These are phyloP conservation scores for Eupeodes latifasciatus DNA, from an alignment of 2,888 invertebrate species.

Conservation along the genomic window DNA sequence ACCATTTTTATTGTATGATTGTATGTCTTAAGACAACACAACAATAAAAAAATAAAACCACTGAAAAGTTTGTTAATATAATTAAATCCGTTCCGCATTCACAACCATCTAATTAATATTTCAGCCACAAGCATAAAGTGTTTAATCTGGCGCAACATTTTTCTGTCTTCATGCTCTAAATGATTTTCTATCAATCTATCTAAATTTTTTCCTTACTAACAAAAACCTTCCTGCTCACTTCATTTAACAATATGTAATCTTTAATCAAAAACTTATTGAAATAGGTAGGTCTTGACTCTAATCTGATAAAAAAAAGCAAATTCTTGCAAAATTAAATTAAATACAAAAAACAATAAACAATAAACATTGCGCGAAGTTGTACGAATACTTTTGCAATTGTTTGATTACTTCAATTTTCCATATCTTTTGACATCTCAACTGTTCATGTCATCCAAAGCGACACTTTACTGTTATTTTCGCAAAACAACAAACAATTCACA, in stretches of 20 bases:
- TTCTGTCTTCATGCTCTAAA: constrained; percentile 49
- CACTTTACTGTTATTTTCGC: constrained; percentile 24
- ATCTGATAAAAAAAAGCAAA: neutral
- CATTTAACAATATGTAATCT: neutral
- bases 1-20: neutral
- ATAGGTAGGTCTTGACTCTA: neutral
- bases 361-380: neutral
- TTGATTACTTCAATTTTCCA: constrained; percentile 12
- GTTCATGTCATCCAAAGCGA: constrained; percentile 8
- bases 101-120: constrained; percentile 28
- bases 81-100: constrained; percentile 46
- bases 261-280: neutral
- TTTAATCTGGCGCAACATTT: constrained; percentile 50
- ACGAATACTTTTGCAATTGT: neutral
- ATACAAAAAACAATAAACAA: neutral
- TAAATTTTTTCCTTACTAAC: neutral
- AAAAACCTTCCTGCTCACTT: neutral
- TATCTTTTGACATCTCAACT: constrained; percentile 38
- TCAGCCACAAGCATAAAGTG: constrained; percentile 16
- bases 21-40: neutral
- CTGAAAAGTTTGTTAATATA: constrained; percentile 24
- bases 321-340: constrained; percentile 3
- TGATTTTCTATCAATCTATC: constrained; percentile 19
- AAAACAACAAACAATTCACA: constrained; percentile 22
- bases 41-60: neutral